Base-by-base conservation (phyloP, 2,113 vertebrate genomes). In the Sebastes fasciatus region DNA sequence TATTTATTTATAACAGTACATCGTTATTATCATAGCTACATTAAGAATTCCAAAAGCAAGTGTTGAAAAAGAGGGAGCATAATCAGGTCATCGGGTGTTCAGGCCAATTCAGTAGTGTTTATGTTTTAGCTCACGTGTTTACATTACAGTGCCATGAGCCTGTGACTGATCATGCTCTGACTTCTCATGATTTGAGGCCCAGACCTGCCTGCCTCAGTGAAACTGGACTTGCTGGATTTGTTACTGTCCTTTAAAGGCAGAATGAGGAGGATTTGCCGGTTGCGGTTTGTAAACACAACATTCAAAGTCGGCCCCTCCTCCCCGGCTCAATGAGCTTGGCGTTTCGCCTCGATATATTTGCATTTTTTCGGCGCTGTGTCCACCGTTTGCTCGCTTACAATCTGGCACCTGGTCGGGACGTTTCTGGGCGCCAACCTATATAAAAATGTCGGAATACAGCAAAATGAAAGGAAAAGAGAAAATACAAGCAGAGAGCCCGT, bases 81-180 rank as follows among this genome's bases (percentile, higher is more conserved):
- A 63, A 74, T 70, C 14, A n/a, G 52, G 34, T 55, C 64, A n/a
- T 49, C 14, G 70, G 21, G 49, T 45, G 46, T 34, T 58, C 40
- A 52, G 52, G 23, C 23, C 51, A 72, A 34, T 16, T 13, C 1
- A 1, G 42, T 21, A 17, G 65, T 81, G n/a, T 77, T 78, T 54
- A 54, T 43, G 21, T 62, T 86, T 58, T 10, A 52, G 43, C 60
- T 55, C 58, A 54, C 13, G 5, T 74, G 73, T 86, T 85, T 79
- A 78, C 82, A 66, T 83, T 70, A 61, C 19, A 84, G n/a, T 42
- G 64, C 6, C 42, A 43, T 2, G 17, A 68, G 2, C 43, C 2
- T 42, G 72, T 6, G 61, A 74, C 11, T n/a, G 71, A 63, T 82
- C 16, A 46, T 34, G 14, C 34, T 74, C 42, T 8, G 40, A 74